A percentile compares a stretch with the other conserved stretches of the same genome.
These are phyloP conservation scores for Blastobasis adustella DNA, from an alignment of 2,888 invertebrate genomes.

Conservation along the genomic window DNA sequence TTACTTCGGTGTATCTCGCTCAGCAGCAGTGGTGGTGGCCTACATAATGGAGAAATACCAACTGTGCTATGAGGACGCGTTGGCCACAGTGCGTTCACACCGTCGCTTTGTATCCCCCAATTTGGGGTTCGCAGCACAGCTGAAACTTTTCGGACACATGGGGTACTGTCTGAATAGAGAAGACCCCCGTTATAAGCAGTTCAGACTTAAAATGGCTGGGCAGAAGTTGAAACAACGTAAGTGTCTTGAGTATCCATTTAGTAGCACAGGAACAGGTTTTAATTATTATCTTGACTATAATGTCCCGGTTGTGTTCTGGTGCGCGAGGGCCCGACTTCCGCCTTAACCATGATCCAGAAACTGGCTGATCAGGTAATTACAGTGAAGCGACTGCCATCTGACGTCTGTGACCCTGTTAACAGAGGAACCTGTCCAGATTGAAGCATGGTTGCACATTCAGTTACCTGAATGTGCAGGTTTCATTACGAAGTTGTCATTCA, in stretches of 20 bases:
- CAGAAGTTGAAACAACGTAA: slow-evolving; percentile 85
- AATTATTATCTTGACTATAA: no score
- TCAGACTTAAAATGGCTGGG: slow-evolving; percentile 85
- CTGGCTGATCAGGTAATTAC: no score
- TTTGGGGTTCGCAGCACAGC: slow-evolving; percentile 85
- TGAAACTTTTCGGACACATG: slow-evolving; percentile 87
- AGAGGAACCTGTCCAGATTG: no score
- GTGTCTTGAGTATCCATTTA: neutral
- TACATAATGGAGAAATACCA: slow-evolving; percentile 90
- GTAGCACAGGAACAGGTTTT: no score
- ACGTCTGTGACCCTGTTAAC: no score
- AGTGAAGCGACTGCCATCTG: no score
- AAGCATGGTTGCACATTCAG: no score
- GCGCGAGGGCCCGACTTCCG: no score
- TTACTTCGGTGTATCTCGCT: slow-evolving; percentile 93
- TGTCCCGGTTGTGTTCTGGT: no score
- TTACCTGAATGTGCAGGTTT: no score
- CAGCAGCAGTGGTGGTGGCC: slow-evolving; percentile 90
- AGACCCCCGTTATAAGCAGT: slow-evolving; percentile 83
- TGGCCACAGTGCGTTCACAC: slow-evolving; percentile 78
- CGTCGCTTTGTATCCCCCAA: slow-evolving; percentile 86
- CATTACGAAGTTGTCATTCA: no score
- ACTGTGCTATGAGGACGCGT: slow-evolving; percentile 83
- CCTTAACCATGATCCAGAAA: no score
- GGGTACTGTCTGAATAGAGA: slow-evolving; percentile 80